Evolutionary conservation across 2,113 vertebrate species (phyloP).

Genomic region (Scolopax mira): DNA sequence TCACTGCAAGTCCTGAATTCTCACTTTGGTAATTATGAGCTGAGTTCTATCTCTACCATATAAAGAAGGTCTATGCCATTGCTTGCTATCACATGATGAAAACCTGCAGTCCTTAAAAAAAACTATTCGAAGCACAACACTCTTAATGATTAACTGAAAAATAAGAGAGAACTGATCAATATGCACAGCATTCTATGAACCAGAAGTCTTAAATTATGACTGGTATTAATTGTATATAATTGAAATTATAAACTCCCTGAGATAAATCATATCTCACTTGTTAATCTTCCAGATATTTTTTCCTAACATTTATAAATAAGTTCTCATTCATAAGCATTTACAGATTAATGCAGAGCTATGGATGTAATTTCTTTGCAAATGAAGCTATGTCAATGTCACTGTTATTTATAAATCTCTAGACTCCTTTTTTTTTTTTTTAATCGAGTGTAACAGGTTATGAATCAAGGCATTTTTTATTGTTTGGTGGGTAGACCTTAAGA

Average conservation of each 20-base stretch:
- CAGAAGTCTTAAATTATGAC: background rate
- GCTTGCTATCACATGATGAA: background rate
- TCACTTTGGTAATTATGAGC: background rate
- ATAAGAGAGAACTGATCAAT: background rate
- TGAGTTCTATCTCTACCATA: background rate
- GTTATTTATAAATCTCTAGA: slow-evolving; percentile 6
- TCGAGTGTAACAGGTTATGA: background rate
- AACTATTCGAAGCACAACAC: background rate
- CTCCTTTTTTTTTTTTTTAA: background rate
- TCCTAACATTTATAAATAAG: slow-evolving; percentile 13
- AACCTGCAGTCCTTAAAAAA: background rate
- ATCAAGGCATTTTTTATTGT: background rate
- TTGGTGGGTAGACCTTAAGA: background rate
- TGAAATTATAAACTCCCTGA: background rate
- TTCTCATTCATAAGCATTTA: slow-evolving; percentile 14
- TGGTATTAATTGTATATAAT: slow-evolving; percentile 38
- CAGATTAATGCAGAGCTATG: background rate
- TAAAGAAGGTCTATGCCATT: background rate
- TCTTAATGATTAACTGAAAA: background rate
- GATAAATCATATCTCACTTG: slow-evolving; percentile 10
- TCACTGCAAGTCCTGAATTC: background rate
- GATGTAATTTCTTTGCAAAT: slow-evolving; percentile 33
- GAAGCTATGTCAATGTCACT: background rate
- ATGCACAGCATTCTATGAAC: background rate
- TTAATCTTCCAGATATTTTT: slow-evolving; percentile 17